Evolutionary conservation across 2,113 vertebrate genomes (phyloP).

Genomic region (Oryzias javanicus): DNA sequence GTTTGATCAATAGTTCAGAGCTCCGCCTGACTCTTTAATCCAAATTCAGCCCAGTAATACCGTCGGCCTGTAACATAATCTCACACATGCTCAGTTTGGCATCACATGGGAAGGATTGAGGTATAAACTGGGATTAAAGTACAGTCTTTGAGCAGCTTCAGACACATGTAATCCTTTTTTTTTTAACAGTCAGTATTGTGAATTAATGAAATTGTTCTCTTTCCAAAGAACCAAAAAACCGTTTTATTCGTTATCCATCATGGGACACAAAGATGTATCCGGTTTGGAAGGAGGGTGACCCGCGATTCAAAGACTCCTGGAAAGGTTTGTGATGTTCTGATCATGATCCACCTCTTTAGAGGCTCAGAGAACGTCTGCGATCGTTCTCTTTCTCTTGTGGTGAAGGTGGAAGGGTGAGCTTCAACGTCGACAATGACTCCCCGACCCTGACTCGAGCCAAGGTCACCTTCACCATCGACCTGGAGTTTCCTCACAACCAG

Average conservation of each 20-base stretch:
- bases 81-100: conserved; percentile 76
- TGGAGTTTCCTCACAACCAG: conserved; percentile 84
- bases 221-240: conserved; percentile 56
- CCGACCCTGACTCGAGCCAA: conserved; percentile 87
- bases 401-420: conserved; percentile 82
- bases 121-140: conserved; percentile 42
- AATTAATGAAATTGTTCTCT: too few species aligned
- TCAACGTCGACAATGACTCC: conserved; percentile 85
- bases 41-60: conserved; percentile 29
- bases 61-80: conserved; percentile 29
- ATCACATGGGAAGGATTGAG: conserved; percentile 85
- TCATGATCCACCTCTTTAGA: not conserved
- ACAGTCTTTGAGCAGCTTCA: not conserved
- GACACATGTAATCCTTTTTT: not conserved
- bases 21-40: conserved; percentile 17
- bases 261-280: conserved; percentile 85
- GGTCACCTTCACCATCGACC: conserved; percentile 83
- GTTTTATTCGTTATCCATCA: conserved; percentile 70
- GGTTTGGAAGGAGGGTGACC: conserved; percentile 79
- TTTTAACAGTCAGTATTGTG: conserved; percentile 10
- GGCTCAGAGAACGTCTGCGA: not conserved
- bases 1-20: not conserved
- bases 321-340: conserved; percentile 72
- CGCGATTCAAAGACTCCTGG: conserved; percentile 79
- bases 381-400: not conserved